A percentile compares a stretch with the other conserved stretches of the same genome.
phyloP scores from a whole-genome alignment of 1,140 invertebrate species.

The Drosophila eugracilis region DNA sequence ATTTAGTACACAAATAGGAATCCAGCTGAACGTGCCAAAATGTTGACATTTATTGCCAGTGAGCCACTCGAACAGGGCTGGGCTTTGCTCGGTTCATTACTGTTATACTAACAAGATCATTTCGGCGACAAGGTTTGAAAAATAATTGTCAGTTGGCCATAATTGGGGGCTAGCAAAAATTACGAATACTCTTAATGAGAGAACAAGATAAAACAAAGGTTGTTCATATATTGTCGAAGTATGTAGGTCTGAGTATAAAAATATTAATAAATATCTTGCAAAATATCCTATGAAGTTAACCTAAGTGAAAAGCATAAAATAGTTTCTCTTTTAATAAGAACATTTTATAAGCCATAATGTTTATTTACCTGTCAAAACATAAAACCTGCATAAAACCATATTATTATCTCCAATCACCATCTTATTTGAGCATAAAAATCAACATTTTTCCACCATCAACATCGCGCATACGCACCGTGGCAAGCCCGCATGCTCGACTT shows the following conservation, averaged over 20 bases:
- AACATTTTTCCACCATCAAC: background rate
- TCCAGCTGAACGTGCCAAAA: constrained; percentile 37
- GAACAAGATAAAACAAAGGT: background rate
- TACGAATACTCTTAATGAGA: background rate
- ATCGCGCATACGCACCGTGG: constrained; percentile 34
- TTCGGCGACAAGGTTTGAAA: constrained; percentile 23
- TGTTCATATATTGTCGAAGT: background rate
- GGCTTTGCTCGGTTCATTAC: constrained; percentile 11
- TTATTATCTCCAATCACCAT: background rate
- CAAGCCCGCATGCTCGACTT: constrained; percentile 14
- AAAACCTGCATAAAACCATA: background rate
- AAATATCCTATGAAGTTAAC: background rate
- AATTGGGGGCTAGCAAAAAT: constrained; percentile 18
- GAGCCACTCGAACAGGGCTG: constrained; percentile 2
- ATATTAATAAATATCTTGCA: too few species aligned
- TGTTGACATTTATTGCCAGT: constrained; percentile 33
- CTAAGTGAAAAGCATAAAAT: too few species aligned
- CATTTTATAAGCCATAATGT: too few species aligned
- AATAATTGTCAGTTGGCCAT: constrained; percentile 15
- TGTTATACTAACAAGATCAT: constrained; percentile 22
- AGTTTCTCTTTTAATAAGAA: too few species aligned
- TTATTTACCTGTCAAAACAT: too few species aligned
- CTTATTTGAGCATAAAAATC: constrained; percentile 5
- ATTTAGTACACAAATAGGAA: constrained; percentile 23
- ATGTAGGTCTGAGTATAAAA: too few species aligned